Base-by-base conservation (phyloP, 2,113 vertebrate species). In the Trematocara marginatum region DNA sequence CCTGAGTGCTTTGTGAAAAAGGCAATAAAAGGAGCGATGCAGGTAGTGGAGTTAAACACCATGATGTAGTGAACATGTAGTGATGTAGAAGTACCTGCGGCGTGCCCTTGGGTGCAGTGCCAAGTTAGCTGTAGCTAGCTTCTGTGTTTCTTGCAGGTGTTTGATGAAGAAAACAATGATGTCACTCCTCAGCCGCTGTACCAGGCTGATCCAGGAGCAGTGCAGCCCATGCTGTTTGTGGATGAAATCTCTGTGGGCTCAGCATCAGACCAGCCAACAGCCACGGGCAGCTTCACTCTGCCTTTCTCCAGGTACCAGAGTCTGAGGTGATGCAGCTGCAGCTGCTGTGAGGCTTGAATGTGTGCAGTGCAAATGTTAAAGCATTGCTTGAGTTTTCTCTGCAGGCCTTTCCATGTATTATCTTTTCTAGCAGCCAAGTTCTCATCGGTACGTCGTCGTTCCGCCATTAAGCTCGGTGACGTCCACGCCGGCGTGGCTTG, bases 151-250 rank as follows among this genome's bases (percentile, higher is more conserved):
- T 26, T 90, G 87, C 86, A 99, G 98, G 97, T 99, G 80, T 93
- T 97, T 78, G 97, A 98, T 93, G 92, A 94, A 1, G 83, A 94
- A 6, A 97, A 96, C 42, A 96, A 95, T 86, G 97, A 98, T 9
- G 97, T 99, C 79, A 98, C 98, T 2, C 98, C 98, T 2, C 94
- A 6, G n/a, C 95, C 97, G 1, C 96, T 99, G 61, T 96, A 94
- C 88, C 94, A 49, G 15, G 81, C 92, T 8, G 96, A 97, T 18
- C 91, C 94, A n/a, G 89, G 78, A 3, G 4, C 93, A 18, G 15
- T 45, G 6, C 86, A 31, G 6, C 3, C 29, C 26, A 97, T 96
- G 89, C 79, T 97, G 42, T 93, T 96, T 15, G 76, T 94, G 10
- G 95, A 94, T 12, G 96, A 97, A 12, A 61, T 90, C 23, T 96